Evolutionary conservation across 2,888 invertebrate species (phyloP).

Genomic region (Piscicola geometra): DNA sequence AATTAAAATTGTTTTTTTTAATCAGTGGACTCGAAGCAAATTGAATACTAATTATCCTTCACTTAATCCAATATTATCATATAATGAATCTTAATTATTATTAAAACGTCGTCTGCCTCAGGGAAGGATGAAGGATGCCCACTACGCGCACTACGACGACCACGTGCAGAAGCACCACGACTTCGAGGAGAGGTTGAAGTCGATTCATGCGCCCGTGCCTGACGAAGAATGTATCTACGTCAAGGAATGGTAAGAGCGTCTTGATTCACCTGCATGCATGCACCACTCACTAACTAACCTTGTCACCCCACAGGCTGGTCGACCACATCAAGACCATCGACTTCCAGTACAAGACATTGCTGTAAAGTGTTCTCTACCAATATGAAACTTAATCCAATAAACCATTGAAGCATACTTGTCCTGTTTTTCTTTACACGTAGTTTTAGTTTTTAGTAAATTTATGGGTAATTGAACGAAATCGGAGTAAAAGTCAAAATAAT

Average conservation of each 20-base stretch:
- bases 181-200: background rate
- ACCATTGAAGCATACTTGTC: too few species aligned
- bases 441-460: too few species aligned
- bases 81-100: too few species aligned
- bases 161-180: background rate
- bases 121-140: constrained; percentile 2
- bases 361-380: too few species aligned
- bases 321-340: too few species aligned
- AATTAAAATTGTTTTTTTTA: background rate
- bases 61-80: too few species aligned
- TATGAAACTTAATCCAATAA: too few species aligned
- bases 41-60: background rate
- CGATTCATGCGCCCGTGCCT: background rate
- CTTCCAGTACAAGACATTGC: too few species aligned
- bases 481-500: too few species aligned
- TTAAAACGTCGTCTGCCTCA: too few species aligned
- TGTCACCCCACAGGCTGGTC: background rate
- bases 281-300: background rate
- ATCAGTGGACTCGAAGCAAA: background rate
- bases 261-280: background rate
- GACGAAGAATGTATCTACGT: background rate
- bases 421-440: too few species aligned
- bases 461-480: too few species aligned
- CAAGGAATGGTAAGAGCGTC: background rate
- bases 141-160: background rate